Conservation (phyloP, 2,113 vertebrate genomes). For the Peromyscus polionotus region DNA sequence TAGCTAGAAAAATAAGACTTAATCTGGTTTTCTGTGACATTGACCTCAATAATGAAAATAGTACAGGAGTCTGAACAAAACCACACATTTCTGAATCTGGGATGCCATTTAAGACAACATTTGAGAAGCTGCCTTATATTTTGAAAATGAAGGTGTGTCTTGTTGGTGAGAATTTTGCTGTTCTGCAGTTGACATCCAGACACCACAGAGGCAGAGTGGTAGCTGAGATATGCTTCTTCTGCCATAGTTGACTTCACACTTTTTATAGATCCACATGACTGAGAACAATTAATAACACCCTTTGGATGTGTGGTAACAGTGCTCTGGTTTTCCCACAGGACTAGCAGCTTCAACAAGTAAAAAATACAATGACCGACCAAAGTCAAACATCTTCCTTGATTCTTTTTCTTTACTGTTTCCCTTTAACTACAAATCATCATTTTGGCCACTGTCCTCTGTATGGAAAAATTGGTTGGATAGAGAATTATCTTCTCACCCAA, state of each 20-base stretch:
- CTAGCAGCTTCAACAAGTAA: neutral
- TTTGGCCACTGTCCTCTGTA: neutral
- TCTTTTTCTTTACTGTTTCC: constrained; percentile 6
- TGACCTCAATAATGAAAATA: constrained; percentile 14
- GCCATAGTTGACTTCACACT: constrained; percentile 35
- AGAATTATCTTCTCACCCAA: neutral
- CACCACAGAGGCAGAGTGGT: neutral
- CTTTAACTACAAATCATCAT: rapidly evolving
- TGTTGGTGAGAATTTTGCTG: neutral
- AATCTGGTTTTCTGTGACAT: neutral
- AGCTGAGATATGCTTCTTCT: neutral
- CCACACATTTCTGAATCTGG: neutral
- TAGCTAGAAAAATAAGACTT: neutral
- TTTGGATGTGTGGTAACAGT: neutral
- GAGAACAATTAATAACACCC: neutral
- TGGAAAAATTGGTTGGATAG: constrained; percentile 4
- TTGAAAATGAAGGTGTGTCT: neutral
- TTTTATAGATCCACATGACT: neutral
- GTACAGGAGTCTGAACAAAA: neutral
- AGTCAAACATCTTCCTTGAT: constrained; percentile 34
- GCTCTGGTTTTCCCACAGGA: neutral
- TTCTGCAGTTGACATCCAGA: neutral
- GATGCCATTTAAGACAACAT: neutral
- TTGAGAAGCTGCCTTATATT: neutral
- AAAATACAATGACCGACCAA: constrained; percentile 17